Evolutionary conservation across 2,888 invertebrate species (phyloP).

Genomic region (Temnothorax unifasciatus): DNA sequence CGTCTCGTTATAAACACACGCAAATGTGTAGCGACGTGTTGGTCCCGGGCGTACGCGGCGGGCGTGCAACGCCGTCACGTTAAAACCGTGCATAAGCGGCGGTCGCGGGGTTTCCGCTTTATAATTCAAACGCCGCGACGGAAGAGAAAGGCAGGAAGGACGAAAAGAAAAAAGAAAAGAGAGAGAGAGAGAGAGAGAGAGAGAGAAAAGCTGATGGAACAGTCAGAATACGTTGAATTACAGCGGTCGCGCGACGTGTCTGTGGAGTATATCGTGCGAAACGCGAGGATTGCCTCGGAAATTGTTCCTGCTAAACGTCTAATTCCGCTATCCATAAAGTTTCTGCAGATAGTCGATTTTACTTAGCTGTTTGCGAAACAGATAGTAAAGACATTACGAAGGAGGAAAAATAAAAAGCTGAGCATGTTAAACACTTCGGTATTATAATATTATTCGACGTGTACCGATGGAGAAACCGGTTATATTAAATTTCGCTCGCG

Average conservation of each 20-base stretch:
- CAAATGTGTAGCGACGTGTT: constrained; percentile 14
- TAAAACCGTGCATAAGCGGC: constrained; percentile 30
- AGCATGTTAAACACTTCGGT: background rate
- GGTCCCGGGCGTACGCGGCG: background rate
- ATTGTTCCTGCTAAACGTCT: constrained; percentile 17
- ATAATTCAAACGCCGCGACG: constrained; percentile 54
- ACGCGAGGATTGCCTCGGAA: background rate
- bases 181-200: background rate
- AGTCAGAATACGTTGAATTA: constrained; percentile 37
- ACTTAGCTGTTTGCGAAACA: background rate
- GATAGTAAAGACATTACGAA: background rate
- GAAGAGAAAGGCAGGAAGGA: constrained; percentile 36
- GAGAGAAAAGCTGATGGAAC: background rate
- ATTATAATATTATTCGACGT: constrained; percentile 15
- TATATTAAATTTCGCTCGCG: constrained; percentile 21
- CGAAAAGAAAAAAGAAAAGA: constrained; percentile 6
- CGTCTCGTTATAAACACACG: constrained; percentile 30
- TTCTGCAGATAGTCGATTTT: background rate
- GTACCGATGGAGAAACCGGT: background rate
- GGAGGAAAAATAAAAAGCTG: background rate
- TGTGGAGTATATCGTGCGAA: constrained; percentile 13
- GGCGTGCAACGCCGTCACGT: constrained; percentile 15
- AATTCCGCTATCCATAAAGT: constrained; percentile 19
- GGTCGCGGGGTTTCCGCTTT: constrained; percentile 57
- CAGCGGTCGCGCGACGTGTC: background rate